Conservation (phyloP, 2,113 vertebrate genomes). For the Callithrix jacchus region DNA sequence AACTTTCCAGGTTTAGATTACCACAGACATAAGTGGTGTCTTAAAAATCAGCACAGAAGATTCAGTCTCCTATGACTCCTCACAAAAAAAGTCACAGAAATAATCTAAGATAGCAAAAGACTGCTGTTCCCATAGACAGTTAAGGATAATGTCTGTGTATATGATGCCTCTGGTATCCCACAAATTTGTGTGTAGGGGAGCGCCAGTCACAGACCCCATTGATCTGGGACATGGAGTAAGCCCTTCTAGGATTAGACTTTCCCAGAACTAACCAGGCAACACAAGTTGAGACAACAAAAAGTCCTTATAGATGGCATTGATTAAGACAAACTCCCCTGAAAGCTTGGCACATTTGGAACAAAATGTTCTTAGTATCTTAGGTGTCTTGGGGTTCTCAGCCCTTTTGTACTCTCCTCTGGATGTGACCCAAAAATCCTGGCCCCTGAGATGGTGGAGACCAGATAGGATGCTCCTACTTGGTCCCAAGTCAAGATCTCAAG, state of each 20-base stretch:
- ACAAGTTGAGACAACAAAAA: not conserved
- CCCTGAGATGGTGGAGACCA: not conserved
- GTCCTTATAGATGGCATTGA: not conserved
- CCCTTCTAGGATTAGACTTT: not conserved
- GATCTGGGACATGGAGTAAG: not conserved
- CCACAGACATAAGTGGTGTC: not conserved
- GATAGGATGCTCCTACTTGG: not conserved
- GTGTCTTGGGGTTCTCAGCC: not conserved
- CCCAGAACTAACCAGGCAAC: not conserved
- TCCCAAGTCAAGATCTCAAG: not conserved
- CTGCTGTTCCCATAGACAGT: not conserved
- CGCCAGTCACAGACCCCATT: not conserved
- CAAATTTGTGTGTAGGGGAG: not conserved
- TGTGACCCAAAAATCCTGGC: not conserved
- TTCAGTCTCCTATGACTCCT: not conserved
- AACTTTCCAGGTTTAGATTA: not conserved
- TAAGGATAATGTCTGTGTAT: not conserved
- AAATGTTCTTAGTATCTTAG: not conserved
- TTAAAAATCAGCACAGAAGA: not conserved
- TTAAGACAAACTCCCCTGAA: not conserved
- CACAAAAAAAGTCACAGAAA: not conserved
- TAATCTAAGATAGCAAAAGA: not conserved
- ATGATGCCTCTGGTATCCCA: not conserved
- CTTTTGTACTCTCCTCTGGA: not conserved
- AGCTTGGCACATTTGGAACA: not conserved